phyloP scores from a whole-genome alignment of 2,113 vertebrate species.

The Ranitomeya variabilis region DNA sequence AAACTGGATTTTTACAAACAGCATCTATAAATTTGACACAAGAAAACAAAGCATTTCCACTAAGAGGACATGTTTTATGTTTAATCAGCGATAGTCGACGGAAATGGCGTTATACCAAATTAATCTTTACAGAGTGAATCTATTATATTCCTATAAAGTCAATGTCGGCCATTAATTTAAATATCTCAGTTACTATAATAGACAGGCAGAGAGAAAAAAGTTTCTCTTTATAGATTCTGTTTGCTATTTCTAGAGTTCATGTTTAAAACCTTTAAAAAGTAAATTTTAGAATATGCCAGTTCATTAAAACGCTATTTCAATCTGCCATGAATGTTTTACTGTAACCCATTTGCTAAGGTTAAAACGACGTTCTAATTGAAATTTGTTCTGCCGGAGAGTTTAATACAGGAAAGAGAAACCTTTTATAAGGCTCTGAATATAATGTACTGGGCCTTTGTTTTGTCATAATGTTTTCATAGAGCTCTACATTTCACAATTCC shows the following conservation, averaged over 20 bases:
- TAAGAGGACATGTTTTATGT: slow-evolving; percentile 9
- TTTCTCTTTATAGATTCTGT: slow-evolving; percentile 31
- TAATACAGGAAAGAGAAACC: neutral
- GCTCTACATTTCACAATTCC: no score
- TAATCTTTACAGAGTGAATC: slow-evolving; percentile 46
- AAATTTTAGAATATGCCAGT: slow-evolving; percentile 14
- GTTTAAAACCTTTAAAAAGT: slow-evolving; percentile 29
- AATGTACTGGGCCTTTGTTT: neutral
- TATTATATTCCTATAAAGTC: slow-evolving; percentile 34
- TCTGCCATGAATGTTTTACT: slow-evolving; percentile 47
- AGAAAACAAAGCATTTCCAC: slow-evolving; percentile 22
- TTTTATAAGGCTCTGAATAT: slow-evolving; percentile 5
- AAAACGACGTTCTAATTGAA: slow-evolving; percentile 44
- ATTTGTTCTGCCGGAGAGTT: slow-evolving; percentile 7
- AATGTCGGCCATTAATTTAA: slow-evolving; percentile 43
- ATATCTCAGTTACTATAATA: slow-evolving; percentile 15
- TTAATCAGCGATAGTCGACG: slow-evolving; percentile 17
- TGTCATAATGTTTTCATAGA: neutral
- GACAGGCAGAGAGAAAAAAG: neutral
- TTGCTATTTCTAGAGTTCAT: slow-evolving; percentile 41
- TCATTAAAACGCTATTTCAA: slow-evolving; percentile 42
- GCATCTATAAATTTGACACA: slow-evolving; percentile 32
- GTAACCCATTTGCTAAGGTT: slow-evolving; percentile 48
- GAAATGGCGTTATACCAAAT: slow-evolving; percentile 27
- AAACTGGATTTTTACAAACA: slow-evolving; percentile 18